A percentile compares a stretch with the other conserved stretches of the same genome.
These are phyloP conservation scores for Clamator glandarius DNA, from an alignment of 2,797 vertebrate species.

Conservation along the genomic window DNA sequence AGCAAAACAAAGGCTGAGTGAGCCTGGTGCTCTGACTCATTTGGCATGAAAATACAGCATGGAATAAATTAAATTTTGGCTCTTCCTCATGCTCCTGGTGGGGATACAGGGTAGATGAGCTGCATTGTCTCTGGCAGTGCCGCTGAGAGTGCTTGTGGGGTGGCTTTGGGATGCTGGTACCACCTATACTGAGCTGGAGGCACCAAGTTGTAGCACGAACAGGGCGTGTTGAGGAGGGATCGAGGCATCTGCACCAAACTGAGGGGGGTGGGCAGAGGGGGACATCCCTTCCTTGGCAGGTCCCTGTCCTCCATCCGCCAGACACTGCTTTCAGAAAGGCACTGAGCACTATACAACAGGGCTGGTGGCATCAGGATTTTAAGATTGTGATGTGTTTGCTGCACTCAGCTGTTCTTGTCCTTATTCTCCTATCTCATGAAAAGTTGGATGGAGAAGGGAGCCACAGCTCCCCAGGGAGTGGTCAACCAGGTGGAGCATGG, in stretches of 20 bases:
- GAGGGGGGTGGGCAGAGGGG: fast-evolving
- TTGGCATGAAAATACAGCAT: conserved; percentile 25
- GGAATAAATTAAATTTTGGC: conserved; percentile 8
- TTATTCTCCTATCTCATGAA: not conserved
- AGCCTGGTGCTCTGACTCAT: conserved; percentile 42
- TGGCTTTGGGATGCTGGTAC: not conserved
- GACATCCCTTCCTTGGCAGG: no score
- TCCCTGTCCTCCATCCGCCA: not conserved
- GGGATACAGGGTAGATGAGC: fast-evolving
- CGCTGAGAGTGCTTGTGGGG: fast-evolving
- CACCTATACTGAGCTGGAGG: not conserved
- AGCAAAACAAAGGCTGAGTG: conserved; percentile 38
- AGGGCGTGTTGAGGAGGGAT: fast-evolving
- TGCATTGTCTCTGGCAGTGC: fast-evolving
- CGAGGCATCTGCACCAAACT: no score
- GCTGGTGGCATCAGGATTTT: not conserved
- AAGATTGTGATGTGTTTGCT: fast-evolving
- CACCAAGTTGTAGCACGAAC: fast-evolving
- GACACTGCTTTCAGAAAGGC: not conserved
- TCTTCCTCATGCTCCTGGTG: not conserved
- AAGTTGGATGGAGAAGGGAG: not conserved
- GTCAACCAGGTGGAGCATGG: fast-evolving
- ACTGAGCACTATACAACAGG: fast-evolving
- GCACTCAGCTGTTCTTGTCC: not conserved
- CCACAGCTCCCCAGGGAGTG: not conserved